phyloP scores from a whole-genome alignment of 2,888 invertebrate species.

The Heliconius hortense region DNA sequence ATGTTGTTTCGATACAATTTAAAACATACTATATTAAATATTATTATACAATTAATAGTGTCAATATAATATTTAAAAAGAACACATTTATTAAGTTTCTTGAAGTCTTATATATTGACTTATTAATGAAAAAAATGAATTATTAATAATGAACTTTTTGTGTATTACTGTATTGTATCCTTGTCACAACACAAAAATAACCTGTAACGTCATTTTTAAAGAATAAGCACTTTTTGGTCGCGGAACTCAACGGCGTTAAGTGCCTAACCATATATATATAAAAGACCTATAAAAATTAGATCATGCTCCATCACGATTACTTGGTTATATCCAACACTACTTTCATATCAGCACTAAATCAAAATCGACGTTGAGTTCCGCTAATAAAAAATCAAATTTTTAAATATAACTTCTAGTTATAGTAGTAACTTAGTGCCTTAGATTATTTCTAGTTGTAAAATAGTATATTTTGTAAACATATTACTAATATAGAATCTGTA shows the following conservation, averaged over 20 bases:
- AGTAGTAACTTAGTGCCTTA: conserved; percentile 40
- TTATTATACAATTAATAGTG: background rate
- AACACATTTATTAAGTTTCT: background rate
- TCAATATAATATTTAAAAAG: no score
- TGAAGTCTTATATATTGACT: background rate
- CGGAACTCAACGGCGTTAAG: background rate
- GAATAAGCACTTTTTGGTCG: background rate
- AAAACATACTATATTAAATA: background rate
- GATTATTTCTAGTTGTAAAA: conserved; percentile 19
- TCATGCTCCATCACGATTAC: no score
- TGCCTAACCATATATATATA: background rate
- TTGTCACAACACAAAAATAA: background rate
- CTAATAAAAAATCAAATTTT: no score
- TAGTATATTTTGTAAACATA: conserved; percentile 18
- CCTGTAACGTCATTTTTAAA: background rate
- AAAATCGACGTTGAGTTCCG: background rate
- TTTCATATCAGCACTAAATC: background rate
- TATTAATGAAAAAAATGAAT: background rate
- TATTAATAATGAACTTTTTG: background rate
- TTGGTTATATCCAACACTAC: no score
- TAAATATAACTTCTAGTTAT: background rate
- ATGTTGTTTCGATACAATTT: background rate
- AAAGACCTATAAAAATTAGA: no score
- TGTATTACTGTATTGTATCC: background rate
- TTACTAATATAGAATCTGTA: background rate